These are phyloP conservation scores for Pimpla rufipes DNA, from an alignment of 2,888 invertebrate genomes.

Conservation along the genomic window DNA sequence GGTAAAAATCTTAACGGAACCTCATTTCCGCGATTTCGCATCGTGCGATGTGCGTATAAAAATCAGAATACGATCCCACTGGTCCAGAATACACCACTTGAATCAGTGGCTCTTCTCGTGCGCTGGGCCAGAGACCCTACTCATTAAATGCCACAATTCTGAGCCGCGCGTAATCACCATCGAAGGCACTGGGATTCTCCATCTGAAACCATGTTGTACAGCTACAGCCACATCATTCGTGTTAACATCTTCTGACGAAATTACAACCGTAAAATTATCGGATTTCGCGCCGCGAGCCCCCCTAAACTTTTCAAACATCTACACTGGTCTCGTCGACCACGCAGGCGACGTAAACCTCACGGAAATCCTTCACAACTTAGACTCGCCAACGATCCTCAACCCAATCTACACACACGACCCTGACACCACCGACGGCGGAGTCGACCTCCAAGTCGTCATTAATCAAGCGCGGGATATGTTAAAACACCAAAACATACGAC, in stretches of 20 bases:
- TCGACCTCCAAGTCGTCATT: no score
- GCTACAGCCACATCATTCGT: no score
- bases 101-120: conserved; percentile 20
- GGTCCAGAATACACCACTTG: neutral
- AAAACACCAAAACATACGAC: neutral
- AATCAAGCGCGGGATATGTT: conserved; percentile 5
- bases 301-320: neutral
- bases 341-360: neutral
- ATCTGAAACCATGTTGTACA: neutral
- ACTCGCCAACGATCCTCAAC: neutral
- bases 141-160: neutral
- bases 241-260: no score
- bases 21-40: neutral
- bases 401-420: neutral
- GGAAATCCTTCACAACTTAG: neutral
- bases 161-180: neutral
- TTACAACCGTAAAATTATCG: neutral
- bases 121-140: conserved; percentile 7
- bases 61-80: neutral
- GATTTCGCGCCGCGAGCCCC: neutral
- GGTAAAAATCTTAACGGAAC: neutral
- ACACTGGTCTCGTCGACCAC: neutral
- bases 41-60: conserved; percentile 1
- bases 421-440: neutral
- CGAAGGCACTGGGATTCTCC: no score